These are phyloP conservation scores for Cirrhinus molitorella DNA, from an alignment of 2,797 vertebrate genomes.

Conservation along the genomic window DNA sequence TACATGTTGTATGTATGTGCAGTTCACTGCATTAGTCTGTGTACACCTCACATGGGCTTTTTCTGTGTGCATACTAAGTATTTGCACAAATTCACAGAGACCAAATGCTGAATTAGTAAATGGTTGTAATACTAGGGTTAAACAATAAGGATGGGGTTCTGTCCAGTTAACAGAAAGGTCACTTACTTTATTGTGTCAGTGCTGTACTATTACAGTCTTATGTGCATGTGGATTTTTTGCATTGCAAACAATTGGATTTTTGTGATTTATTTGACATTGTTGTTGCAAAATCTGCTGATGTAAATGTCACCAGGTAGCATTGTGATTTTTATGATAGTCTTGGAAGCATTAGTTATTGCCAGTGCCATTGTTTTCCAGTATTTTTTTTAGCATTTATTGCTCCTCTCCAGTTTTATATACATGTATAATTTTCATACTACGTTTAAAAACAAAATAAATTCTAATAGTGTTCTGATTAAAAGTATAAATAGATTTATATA, in stretches of 20 bases:
- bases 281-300: neutral
- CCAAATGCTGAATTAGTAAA: neutral
- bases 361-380: neutral
- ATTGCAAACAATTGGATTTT: neutral
- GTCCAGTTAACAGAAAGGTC: slow-evolving; percentile 1
- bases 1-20: neutral
- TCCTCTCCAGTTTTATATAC: neutral
- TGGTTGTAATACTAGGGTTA: neutral
- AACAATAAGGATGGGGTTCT: neutral
- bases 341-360: neutral
- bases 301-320: neutral
- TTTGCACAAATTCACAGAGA: neutral
- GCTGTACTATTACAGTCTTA: neutral
- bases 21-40: neutral
- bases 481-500: too few species aligned
- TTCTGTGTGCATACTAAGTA: neutral
- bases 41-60: neutral
- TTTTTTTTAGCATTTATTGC: neutral
- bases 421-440: neutral
- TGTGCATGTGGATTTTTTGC: neutral
- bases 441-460: neutral
- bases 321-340: neutral
- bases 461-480: too few species aligned
- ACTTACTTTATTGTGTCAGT: neutral
- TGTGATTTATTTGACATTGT: neutral